Evolutionary conservation across 2,113 vertebrate genomes (phyloP), one percentile per base, ranked within the genome.

Genomic region (Chaenogobius annularis): DNA sequence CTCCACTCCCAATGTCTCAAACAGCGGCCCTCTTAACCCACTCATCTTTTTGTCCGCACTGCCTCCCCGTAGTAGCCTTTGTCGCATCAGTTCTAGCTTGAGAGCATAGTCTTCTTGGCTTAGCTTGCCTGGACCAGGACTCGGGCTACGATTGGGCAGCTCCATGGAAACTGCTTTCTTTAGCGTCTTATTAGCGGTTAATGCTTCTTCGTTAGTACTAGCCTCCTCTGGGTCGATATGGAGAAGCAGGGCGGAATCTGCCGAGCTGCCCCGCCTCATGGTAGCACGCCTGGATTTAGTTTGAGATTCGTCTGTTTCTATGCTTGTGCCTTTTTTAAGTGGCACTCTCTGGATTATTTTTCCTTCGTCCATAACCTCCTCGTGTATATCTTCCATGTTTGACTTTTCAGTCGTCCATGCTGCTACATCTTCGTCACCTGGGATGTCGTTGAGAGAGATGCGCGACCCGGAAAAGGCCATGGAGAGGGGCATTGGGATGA

Each of bases 381-480:
- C 78, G 61, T 82, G 83, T 62, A 80, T 77, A 8, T 75, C 7
- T 54, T 85, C 87, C 23, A 40, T 44, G 19, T 77, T 78, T 7
- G 85, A 82, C 35, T 0, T 52, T 0, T 88, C 77, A 54, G 76
- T 56, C 0, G 69, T 37, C 14, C 75, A 78, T 3, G 72, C 85
- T 0, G 58, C 1, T 1, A 75, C 68, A 40, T 96, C 94, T 0
- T 96, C 95, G 0, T 96, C 96, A 0, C 94, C 96, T 17, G 95
- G 94, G 82, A 98, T 96, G 90, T 97, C 96, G 0, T 95, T 96
- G 72, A 99, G 94, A 0, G 96, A 97, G 84, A 98, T 94, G 47
- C 96, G 93, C 26, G 96, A 97, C 26, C 95, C 94, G 0, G 96
- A 96, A 77, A 97, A 97, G 72, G 95, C 95, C 65, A 95, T 93